Conservation (phyloP, 2,113 vertebrate genomes). For the Theristicus caerulescens region DNA sequence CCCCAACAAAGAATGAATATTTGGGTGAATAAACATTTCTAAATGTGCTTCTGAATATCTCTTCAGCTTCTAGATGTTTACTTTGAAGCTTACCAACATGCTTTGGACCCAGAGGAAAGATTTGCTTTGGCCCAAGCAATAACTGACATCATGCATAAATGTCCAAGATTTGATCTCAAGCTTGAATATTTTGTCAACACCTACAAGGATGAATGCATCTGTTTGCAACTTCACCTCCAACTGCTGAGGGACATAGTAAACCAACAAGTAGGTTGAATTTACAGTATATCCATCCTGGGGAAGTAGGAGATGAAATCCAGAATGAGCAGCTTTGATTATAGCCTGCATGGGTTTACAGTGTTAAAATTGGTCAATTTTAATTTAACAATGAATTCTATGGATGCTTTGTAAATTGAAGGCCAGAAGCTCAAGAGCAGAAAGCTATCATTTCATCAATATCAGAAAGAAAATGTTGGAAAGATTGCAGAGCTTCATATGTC, state of each 20-base stretch:
- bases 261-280: slow-evolving; percentile 6
- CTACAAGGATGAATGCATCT: slow-evolving; percentile 68
- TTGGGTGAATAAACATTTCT: not conserved
- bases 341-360: not conserved
- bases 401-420: not conserved
- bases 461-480: not conserved
- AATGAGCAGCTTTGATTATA: not conserved
- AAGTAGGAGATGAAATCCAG: not conserved
- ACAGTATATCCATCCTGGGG: not conserved
- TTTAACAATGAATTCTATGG: not conserved
- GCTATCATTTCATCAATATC: not conserved
- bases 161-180: slow-evolving; percentile 72
- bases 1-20: not conserved
- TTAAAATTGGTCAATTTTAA: not conserved
- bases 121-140: slow-evolving; percentile 72
- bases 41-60: not conserved
- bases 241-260: slow-evolving; percentile 69
- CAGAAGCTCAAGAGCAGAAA: not conserved
- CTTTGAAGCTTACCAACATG: slow-evolving; percentile 78
- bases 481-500: not conserved
- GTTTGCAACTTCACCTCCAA: slow-evolving; percentile 72
- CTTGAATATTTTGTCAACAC: slow-evolving; percentile 67
- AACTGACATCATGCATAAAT: slow-evolving; percentile 69
- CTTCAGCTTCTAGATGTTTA: slow-evolving; percentile 79
- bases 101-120: slow-evolving; percentile 72